These are phyloP conservation scores for Acrossocheilus wenchowensis DNA, from an alignment of 2,797 vertebrate species.

Conservation along the genomic window DNA sequence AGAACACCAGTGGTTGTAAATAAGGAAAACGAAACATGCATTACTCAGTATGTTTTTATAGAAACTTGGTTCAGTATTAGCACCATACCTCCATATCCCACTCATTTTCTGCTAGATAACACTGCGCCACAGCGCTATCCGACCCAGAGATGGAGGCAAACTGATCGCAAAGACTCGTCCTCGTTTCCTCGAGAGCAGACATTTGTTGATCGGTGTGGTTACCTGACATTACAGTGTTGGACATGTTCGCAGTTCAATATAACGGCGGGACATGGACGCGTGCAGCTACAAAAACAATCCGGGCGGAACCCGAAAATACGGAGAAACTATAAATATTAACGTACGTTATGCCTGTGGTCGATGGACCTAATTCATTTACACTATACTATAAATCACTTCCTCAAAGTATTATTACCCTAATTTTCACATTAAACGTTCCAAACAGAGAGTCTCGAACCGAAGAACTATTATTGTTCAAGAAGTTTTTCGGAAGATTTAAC, in stretches of 20 bases:
- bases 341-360: neutral
- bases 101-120: slow-evolving; percentile 82
- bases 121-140: slow-evolving; percentile 78
- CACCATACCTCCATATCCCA: slow-evolving; percentile 87
- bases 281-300: slow-evolving; percentile 56
- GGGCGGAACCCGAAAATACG: slow-evolving; percentile 6
- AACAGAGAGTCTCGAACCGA: neutral
- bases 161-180: slow-evolving; percentile 78
- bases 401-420: neutral
- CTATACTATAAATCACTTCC: neutral
- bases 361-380: neutral
- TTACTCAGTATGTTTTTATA: neutral
- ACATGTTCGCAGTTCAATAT: neutral
- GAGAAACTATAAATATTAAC: neutral
- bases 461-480: neutral
- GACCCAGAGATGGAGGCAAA: slow-evolving; percentile 81
- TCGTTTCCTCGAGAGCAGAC: slow-evolving; percentile 65
- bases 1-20: neutral
- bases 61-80: neutral
- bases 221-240: neutral
- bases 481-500: slow-evolving; percentile 12
- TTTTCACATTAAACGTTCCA: neutral
- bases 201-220: neutral
- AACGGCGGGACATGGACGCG: slow-evolving; percentile 29
- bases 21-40: no score